These are phyloP conservation scores for Formica aserva DNA, from an alignment of 2,888 invertebrate species.

Conservation along the genomic window DNA sequence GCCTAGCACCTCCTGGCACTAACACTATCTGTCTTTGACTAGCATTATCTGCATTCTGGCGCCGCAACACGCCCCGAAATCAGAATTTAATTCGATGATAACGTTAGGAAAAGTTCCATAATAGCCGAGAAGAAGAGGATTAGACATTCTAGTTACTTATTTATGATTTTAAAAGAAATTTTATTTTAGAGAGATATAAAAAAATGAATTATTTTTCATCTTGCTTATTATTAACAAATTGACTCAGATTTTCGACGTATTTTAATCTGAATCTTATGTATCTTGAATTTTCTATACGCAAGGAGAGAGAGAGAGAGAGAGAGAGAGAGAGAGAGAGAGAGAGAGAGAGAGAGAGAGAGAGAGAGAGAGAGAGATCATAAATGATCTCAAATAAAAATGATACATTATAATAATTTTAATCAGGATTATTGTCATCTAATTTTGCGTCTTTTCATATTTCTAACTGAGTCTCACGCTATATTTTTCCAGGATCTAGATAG, in stretches of 20 bases:
- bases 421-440: too few relatives aligned
- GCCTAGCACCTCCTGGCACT: conserved; percentile 79
- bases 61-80: conserved; percentile 70
- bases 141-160: not conserved
- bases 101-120: conserved; percentile 16
- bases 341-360: not conserved
- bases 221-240: not conserved
- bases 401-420: not conserved
- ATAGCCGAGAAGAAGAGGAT: not conserved
- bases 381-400: not conserved
- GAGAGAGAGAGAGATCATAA: not conserved
- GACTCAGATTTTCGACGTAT: not conserved
- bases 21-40: conserved; percentile 60
- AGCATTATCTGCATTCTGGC: conserved; percentile 68
- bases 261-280: not conserved
- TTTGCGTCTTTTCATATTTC: not conserved
- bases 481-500: not conserved
- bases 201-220: not conserved
- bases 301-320: not conserved
- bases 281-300: not conserved
- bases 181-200: not conserved
- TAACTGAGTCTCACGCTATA: not conserved
- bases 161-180: not conserved
- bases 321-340: not conserved
- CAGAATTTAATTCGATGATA: conserved; percentile 67